Percentiles rank a stretch among this genome's conserved stretches.
phyloP scores from a whole-genome alignment of 2,113 vertebrate genomes.

The Hiodon alosoides region DNA sequence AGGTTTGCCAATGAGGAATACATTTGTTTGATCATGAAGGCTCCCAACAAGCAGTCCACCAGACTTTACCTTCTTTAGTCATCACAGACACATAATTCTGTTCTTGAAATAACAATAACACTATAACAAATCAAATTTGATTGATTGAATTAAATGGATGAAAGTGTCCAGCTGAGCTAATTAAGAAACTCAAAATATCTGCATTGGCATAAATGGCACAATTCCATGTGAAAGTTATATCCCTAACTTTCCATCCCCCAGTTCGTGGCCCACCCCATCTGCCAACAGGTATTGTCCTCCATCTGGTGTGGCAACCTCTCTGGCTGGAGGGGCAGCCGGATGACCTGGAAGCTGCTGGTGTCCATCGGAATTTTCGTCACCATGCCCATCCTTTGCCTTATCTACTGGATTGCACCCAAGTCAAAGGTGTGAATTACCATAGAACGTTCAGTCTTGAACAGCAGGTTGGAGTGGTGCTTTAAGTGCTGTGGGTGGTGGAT shows the following conservation, averaged over 20 bases:
- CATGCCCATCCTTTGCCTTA: constrained; percentile 78
- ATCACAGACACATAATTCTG: no score
- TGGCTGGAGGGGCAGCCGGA: constrained; percentile 80
- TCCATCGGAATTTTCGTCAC: constrained; percentile 75
- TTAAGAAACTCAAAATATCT: no score
- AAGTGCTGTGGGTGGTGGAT: neutral
- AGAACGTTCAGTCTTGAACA: no score
- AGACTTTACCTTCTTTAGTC: no score
- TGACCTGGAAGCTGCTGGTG: constrained; percentile 73
- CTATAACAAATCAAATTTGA: no score
- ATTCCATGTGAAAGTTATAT: constrained; percentile 10
- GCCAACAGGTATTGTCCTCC: constrained; percentile 87
- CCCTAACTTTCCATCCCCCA: constrained; percentile 29
- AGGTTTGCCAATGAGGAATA: no score
- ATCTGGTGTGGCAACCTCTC: constrained; percentile 81
- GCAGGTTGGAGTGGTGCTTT: neutral
- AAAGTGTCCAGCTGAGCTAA: no score
- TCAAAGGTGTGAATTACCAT: constrained; percentile 61
- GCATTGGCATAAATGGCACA: neutral
- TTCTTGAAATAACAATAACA: no score
- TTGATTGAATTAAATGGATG: no score
- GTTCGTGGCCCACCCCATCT: constrained; percentile 87
- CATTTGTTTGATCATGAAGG: no score
- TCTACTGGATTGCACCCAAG: constrained; percentile 81
- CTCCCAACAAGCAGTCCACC: no score